Percentiles rank a stretch among this genome's conserved stretches.
Evolutionary conservation across 2,888 invertebrate species (phyloP).

Genomic region (Drosophila ezoana): DNA sequence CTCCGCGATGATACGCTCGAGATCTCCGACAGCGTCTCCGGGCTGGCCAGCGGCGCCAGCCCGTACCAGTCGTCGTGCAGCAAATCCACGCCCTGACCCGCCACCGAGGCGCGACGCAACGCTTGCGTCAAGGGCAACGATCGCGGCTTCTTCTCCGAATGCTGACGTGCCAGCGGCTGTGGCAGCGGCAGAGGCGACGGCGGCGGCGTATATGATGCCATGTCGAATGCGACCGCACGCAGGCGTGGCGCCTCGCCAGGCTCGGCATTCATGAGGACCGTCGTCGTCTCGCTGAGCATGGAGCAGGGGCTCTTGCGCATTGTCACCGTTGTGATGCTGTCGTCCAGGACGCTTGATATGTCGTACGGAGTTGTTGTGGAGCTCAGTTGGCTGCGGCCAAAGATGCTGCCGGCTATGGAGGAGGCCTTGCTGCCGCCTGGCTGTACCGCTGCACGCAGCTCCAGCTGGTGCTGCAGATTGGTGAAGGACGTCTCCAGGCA

Average conservation of each 20-base stretch:
- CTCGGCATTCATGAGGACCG: slow-evolving; percentile 71
- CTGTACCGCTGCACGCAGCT: slow-evolving; percentile 22
- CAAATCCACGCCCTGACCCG: slow-evolving; percentile 84
- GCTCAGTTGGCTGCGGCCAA: slow-evolving; percentile 84
- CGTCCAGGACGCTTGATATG: slow-evolving; percentile 84
- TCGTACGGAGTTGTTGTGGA: slow-evolving; percentile 84
- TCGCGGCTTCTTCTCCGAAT: slow-evolving; percentile 79
- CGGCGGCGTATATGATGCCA: slow-evolving; percentile 45
- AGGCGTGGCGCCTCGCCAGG: slow-evolving; percentile 46
- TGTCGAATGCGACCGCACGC: slow-evolving; percentile 84
- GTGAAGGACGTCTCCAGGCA: slow-evolving; percentile 92
- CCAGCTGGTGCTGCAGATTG: slow-evolving; percentile 86
- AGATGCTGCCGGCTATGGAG: slow-evolving; percentile 83
- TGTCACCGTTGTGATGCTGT: slow-evolving; percentile 78
- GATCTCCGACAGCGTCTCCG: slow-evolving; percentile 93
- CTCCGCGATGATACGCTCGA: slow-evolving; percentile 91
- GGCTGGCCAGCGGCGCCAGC: slow-evolving; percentile 92
- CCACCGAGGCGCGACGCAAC: slow-evolving; percentile 80
- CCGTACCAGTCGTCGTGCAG: slow-evolving; percentile 89
- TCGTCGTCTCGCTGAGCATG: slow-evolving; percentile 82
- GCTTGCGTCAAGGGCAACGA: slow-evolving; percentile 73
- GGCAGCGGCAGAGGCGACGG: slow-evolving; percentile 37
- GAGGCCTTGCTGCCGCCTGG: slow-evolving; percentile 81
- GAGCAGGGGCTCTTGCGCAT: slow-evolving; percentile 81
- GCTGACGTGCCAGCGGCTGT: slow-evolving; percentile 72